These are phyloP conservation scores for Paralvinella palmiformis DNA, from an alignment of 1,140 invertebrate species.

Conservation along the genomic window DNA sequence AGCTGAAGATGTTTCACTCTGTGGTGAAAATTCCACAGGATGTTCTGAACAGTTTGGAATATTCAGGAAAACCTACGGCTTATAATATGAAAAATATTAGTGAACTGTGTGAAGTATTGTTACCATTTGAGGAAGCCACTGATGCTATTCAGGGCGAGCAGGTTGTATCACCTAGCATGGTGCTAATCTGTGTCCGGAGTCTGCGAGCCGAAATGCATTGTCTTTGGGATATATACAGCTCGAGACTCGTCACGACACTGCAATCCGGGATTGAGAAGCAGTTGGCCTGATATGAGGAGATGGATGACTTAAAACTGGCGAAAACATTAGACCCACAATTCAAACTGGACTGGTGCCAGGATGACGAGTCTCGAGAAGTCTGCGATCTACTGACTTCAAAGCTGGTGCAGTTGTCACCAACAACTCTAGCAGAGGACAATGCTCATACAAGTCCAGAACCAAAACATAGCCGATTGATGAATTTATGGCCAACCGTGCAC, in stretches of 20 bases:
- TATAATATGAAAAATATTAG: background rate
- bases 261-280: background rate
- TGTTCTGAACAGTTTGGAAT: background rate
- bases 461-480: conserved; percentile 1
- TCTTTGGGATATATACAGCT: too few relatives aligned
- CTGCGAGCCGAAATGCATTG: too few relatives aligned
- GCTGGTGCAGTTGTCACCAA: background rate
- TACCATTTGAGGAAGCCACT: conserved; percentile 1
- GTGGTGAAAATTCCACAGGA: background rate
- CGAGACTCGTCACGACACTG: too few relatives aligned
- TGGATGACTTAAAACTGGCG: conserved; percentile 2
- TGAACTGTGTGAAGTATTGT: conserved; percentile 2
- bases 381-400: background rate
- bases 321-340: background rate
- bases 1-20: background rate
- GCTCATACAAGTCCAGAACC: background rate
- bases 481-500: background rate
- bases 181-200: background rate
- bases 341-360: conserved; percentile 8
- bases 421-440: background rate
- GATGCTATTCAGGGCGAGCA: background rate
- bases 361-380: background rate
- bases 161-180: background rate
- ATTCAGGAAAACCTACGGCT: background rate
- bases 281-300: background rate